phyloP scores from a whole-genome alignment of 2,888 invertebrate genomes.

The Ceratothoa steindachneri region DNA sequence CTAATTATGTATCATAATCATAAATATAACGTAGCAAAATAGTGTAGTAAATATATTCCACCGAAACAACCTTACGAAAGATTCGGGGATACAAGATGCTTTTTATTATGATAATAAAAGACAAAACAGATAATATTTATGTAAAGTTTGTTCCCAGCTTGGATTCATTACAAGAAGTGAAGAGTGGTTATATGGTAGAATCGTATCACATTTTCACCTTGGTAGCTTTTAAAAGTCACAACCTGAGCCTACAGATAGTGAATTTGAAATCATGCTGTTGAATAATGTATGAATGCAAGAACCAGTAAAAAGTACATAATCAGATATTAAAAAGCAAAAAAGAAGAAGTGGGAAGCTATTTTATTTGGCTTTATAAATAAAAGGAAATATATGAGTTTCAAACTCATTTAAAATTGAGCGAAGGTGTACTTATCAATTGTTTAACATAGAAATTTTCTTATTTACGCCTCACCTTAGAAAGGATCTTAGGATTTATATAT shows the following conservation, averaged over 20 bases:
- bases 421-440: neutral
- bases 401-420: neutral
- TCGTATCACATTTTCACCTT: neutral
- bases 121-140: neutral
- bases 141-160: neutral
- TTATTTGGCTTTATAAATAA: neutral
- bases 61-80: neutral
- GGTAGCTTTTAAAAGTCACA: neutral
- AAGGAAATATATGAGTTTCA: neutral
- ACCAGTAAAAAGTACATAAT: too few relatives aligned
- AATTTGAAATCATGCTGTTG: neutral
- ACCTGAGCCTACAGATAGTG: neutral
- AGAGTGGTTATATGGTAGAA: neutral
- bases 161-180: neutral
- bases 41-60: neutral
- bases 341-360: neutral
- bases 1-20: constrained; percentile 7
- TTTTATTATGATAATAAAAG: neutral
- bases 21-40: neutral
- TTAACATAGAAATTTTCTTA: neutral
- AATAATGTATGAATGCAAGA: neutral
- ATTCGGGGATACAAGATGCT: neutral
- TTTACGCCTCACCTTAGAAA: neutral
- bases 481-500: neutral
- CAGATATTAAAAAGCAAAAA: neutral